These are phyloP conservation scores for Papilio elwesi DNA, from an alignment of 2,888 invertebrate species.

Conservation along the genomic window DNA sequence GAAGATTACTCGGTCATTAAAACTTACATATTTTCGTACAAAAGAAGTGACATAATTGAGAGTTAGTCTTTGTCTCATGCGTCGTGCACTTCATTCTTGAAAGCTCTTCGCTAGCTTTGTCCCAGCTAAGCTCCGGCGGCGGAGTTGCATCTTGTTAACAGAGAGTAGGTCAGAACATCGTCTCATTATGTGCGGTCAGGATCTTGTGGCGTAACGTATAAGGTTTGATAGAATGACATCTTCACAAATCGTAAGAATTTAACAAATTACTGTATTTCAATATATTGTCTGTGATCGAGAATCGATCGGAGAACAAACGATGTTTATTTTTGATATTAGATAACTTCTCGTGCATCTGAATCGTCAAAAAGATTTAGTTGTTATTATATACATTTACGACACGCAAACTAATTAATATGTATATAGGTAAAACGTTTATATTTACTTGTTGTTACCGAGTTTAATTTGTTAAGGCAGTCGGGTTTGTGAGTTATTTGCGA, in stretches of 20 bases:
- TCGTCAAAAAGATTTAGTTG: no score
- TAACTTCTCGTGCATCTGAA: no score
- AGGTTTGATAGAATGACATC: slow-evolving; percentile 3
- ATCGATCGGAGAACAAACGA: not conserved
- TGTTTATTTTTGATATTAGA: no score
- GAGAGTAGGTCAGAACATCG: slow-evolving; percentile 28
- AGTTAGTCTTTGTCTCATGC: not conserved
- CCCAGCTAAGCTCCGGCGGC: slow-evolving; percentile 1
- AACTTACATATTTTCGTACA: not conserved
- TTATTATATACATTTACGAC: not conserved
- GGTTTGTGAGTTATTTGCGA: slow-evolving; percentile 21
- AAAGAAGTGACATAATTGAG: not conserved
- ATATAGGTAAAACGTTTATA: not conserved
- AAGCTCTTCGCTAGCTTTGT: slow-evolving; percentile 25
- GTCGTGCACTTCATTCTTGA: slow-evolving; percentile 24
- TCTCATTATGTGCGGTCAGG: slow-evolving; percentile 28
- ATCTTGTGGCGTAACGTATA: slow-evolving; percentile 21
- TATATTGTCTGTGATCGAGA: not conserved
- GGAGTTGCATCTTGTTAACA: slow-evolving; percentile 30
- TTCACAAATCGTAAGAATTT: not conserved
- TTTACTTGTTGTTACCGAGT: not conserved
- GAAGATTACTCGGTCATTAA: not conserved
- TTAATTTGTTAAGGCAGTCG: not conserved
- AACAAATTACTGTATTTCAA: not conserved
- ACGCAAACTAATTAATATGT: not conserved